Conservation (phyloP, 2,113 vertebrate species). For the Terrapene triunguis region DNA sequence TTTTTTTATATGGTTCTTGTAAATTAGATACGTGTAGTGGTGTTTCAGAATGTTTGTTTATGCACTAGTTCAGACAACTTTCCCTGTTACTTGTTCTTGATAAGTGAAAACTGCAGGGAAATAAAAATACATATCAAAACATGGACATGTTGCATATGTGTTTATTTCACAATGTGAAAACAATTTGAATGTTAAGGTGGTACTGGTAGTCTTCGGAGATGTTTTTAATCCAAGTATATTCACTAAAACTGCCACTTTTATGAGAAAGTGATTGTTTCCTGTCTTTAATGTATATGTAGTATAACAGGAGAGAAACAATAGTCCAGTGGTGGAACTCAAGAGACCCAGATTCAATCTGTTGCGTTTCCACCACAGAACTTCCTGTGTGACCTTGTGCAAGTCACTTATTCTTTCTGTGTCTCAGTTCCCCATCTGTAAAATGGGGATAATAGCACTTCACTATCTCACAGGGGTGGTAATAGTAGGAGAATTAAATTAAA, state of each 20-base stretch:
- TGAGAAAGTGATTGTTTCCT: fast-evolving
- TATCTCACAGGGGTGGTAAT: not conserved
- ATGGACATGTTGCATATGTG: constrained; percentile 80
- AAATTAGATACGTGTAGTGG: constrained; percentile 89
- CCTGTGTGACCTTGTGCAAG: fast-evolving
- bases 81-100: constrained; percentile 95
- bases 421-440: not conserved
- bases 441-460: not conserved
- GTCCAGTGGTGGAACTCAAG: not conserved
- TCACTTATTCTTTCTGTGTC: fast-evolving
- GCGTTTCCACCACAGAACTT: not conserved
- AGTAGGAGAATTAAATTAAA: not conserved
- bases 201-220: not conserved
- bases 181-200: not conserved
- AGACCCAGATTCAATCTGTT: fast-evolving
- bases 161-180: constrained; percentile 80
- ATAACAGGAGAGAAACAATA: fast-evolving
- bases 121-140: constrained; percentile 92
- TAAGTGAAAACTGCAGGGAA: constrained; percentile 92
- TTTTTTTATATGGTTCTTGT: constrained; percentile 92
- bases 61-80: constrained; percentile 93
- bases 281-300: no score
- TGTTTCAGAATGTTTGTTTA: constrained; percentile 90
- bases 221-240: not conserved
- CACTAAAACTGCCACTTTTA: not conserved